A percentile compares a stretch with the other conserved stretches of the same genome.
phyloP scores from a whole-genome alignment of 2,888 invertebrate species.

The Chorisops tibialis region DNA sequence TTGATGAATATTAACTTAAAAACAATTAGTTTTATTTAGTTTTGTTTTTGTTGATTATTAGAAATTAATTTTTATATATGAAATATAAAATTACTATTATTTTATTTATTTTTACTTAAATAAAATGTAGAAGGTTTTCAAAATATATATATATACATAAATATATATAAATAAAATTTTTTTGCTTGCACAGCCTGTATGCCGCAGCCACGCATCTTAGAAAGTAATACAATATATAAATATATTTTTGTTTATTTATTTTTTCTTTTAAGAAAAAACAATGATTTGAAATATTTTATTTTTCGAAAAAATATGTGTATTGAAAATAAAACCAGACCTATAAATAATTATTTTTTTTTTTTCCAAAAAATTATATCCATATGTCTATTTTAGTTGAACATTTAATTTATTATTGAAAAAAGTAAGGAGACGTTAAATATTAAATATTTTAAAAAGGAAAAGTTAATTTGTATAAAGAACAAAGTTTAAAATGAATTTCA shows the following conservation, averaged over 20 bases:
- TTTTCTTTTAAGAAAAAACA: not conserved
- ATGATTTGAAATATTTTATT: no score
- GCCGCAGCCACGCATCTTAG: slow-evolving; percentile 55
- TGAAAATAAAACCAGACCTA: no score
- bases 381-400: not conserved
- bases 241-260: slow-evolving; percentile 30
- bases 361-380: not conserved
- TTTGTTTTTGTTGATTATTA: not conserved
- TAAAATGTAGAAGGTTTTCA: slow-evolving; percentile 34
- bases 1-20: not conserved
- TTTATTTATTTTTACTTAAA: slow-evolving; percentile 23
- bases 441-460: not conserved
- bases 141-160: no score
- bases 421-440: not conserved
- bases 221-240: slow-evolving; percentile 30
- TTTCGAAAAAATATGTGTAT: no score
- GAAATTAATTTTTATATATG: slow-evolving; percentile 7
- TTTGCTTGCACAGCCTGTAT: slow-evolving; percentile 54
- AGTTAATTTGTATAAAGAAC: slow-evolving; percentile 27
- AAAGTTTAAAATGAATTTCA: slow-evolving; percentile 18
- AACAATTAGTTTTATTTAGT: slow-evolving; percentile 2
- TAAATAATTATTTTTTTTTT: no score
- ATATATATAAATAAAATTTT: slow-evolving; percentile 45
- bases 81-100: slow-evolving; percentile 7
- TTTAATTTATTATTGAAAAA: not conserved